phyloP scores from a whole-genome alignment of 2,797 vertebrate species.

The Merluccius polli region DNA sequence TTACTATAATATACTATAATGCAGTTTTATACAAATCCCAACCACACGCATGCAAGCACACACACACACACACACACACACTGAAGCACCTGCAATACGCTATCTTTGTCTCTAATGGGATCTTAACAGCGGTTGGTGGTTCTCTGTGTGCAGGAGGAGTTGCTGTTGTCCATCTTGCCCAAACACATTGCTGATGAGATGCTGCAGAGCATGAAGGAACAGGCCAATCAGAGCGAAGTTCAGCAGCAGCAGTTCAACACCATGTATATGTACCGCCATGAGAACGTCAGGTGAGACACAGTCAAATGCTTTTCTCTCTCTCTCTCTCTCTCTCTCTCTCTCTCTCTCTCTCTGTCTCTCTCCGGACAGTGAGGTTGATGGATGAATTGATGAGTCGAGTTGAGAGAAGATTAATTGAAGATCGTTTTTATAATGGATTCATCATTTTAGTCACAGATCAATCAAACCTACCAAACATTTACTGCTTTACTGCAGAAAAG shows the following conservation, averaged over 20 bases:
- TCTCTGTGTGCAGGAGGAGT: constrained; percentile 76
- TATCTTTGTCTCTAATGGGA: background rate
- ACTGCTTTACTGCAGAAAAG: too few species aligned
- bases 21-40: too few species aligned
- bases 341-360: background rate
- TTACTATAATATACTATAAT: too few species aligned
- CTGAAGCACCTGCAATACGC: background rate
- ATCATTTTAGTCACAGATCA: too few species aligned
- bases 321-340: background rate
- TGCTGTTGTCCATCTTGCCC: constrained; percentile 93
- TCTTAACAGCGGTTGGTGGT: background rate
- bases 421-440: too few species aligned
- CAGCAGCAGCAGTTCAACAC: constrained; percentile 95
- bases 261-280: constrained; percentile 99
- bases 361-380: too few species aligned
- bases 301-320: background rate
- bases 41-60: background rate
- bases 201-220: constrained; percentile 94
- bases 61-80: background rate
- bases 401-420: too few species aligned
- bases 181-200: constrained; percentile 98
- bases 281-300: constrained; percentile 87
- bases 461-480: too few species aligned
- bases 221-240: constrained; percentile 83
- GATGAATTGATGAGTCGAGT: too few species aligned